Percentiles rank a stretch among this genome's conserved stretches.
These are phyloP conservation scores for Drosophila neotestacea DNA, from an alignment of 2,888 invertebrate species.

Conservation along the genomic window DNA sequence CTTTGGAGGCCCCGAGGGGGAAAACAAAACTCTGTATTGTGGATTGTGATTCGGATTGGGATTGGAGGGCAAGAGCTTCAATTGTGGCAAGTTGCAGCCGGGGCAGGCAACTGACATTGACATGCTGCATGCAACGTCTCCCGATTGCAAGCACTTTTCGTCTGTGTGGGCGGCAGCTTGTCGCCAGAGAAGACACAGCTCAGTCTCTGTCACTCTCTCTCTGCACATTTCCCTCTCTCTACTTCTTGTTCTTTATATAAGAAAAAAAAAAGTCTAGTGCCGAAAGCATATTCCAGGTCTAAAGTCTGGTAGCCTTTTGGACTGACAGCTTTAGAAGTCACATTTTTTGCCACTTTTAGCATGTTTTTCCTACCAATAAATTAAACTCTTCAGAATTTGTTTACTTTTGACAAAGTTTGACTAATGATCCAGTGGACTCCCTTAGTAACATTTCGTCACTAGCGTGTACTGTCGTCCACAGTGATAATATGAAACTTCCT, in stretches of 20 bases:
- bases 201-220: constrained; percentile 9
- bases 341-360: too few species aligned
- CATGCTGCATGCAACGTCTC: constrained; percentile 47
- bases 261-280: too few species aligned
- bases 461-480: too few species aligned
- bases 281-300: too few species aligned
- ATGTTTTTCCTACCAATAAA: too few species aligned
- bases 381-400: too few species aligned
- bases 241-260: not conserved
- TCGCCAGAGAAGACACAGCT: constrained; percentile 26
- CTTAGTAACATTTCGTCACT: too few species aligned
- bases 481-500: constrained; percentile 72
- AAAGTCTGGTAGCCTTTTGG: too few species aligned
- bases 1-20: constrained; percentile 44
- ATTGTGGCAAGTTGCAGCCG: constrained; percentile 55
- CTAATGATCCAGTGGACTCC: too few species aligned
- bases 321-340: too few species aligned
- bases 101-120: constrained; percentile 63
- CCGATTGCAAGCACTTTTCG: constrained; percentile 21
- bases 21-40: constrained; percentile 19
- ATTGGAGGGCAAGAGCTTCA: constrained; percentile 40
- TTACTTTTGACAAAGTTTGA: not conserved
- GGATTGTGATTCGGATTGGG: constrained; percentile 22
- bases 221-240: constrained; percentile 7
- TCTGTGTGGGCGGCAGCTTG: constrained; percentile 50